These are phyloP conservation scores for Sphyrna mokarran DNA, from an alignment of 2,113 vertebrate genomes.

Conservation along the genomic window DNA sequence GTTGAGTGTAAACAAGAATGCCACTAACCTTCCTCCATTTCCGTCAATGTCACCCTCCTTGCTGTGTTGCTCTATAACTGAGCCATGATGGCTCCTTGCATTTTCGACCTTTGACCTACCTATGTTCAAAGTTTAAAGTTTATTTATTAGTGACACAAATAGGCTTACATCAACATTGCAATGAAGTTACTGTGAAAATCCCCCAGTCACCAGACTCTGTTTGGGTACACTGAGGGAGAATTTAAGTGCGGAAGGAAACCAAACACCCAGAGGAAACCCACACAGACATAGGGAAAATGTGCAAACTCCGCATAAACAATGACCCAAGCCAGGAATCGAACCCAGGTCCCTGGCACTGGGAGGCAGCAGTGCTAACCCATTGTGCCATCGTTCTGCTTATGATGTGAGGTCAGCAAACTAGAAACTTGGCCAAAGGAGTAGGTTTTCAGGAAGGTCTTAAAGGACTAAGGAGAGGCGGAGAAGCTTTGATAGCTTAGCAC, in stretches of 20 bases:
- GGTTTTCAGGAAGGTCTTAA: neutral
- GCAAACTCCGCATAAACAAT: too few relatives aligned
- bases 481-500: neutral
- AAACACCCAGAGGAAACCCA: too few relatives aligned
- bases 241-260: too few relatives aligned
- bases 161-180: too few relatives aligned
- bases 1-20: neutral
- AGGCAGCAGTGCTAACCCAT: too few relatives aligned
- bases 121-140: neutral
- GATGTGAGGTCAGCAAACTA: neutral
- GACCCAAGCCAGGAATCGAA: too few relatives aligned
- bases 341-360: too few relatives aligned
- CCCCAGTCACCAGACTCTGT: too few relatives aligned
- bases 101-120: neutral
- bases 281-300: too few relatives aligned
- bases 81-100: neutral
- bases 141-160: too few relatives aligned
- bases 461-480: neutral
- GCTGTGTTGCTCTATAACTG: neutral
- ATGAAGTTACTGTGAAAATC: too few relatives aligned
- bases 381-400: neutral
- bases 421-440: neutral
- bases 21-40: neutral
- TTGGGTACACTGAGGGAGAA: too few relatives aligned
- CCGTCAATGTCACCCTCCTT: neutral